phyloP scores from a whole-genome alignment of 2,888 invertebrate species.

The Himalopsyche kuldschensis region DNA sequence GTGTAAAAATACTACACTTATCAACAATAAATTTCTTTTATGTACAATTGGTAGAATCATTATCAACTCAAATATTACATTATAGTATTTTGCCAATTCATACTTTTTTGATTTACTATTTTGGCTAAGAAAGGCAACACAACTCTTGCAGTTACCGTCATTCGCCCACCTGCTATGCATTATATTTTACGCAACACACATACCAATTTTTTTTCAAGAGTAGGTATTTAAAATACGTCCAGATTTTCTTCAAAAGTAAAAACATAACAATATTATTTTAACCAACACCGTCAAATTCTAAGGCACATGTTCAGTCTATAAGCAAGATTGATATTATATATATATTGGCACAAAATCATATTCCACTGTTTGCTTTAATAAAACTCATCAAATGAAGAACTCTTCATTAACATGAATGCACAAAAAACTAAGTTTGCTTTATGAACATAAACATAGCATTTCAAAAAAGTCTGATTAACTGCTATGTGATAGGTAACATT shows the following conservation, averaged over 20 bases:
- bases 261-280: not conserved
- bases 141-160: too few species aligned
- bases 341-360: constrained; percentile 23
- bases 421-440: too few species aligned
- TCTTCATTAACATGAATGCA: too few species aligned
- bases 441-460: too few species aligned
- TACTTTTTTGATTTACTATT: not conserved
- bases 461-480: too few species aligned
- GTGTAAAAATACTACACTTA: not conserved
- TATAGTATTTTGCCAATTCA: not conserved
- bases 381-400: too few species aligned
- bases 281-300: not conserved
- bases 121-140: not conserved
- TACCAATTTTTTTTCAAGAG: not conserved
- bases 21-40: not conserved
- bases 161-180: too few species aligned
- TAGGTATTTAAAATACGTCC: not conserved
- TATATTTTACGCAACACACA: not conserved
- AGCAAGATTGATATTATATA: constrained; percentile 9
- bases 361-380: not conserved
- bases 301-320: constrained; percentile 33
- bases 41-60: not conserved
- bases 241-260: not conserved
- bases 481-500: too few species aligned
- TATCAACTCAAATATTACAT: not conserved